Base-by-base conservation (phyloP, 1,140 invertebrate genomes). In the Popillia japonica region DNA sequence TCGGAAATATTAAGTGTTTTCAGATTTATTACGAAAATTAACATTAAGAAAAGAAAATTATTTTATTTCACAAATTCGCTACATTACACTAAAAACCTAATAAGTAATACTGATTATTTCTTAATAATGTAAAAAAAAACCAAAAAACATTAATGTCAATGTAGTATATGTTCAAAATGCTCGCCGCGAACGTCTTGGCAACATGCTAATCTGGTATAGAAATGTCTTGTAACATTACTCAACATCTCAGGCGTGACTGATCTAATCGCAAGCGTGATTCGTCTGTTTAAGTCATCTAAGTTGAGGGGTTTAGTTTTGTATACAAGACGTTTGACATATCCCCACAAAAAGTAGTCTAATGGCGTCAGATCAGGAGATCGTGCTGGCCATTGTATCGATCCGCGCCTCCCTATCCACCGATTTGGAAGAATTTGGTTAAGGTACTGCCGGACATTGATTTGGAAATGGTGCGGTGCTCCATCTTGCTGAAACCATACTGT, bases 401-500 rank as follows among this genome's bases (percentile, higher is more conserved):
- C 40, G 77, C 40, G 64, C 27, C 41, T 76, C 4, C 72, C 68
- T 48, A 80, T 80, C 78, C 75, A 82, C 41, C 72, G 73, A 77
- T 81, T 77, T 77, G 75, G 75, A 78, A 79, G 78, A 41, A 48
- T 72, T 78, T 55, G 61, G 59, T 79, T 78, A n/a, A 73, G 44
- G 68, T 55, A 78, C 23, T 80, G 48, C 41, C 48, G 44, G 14
- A 79, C 75, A 77, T 75, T 78, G 40, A 76, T 78, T 78, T 40
- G 42, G 59, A 55, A 76, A 79, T 79, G 64, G 10, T 78, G 74
- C 42, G 75, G 55, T 77, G 73, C 77, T 80, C 76, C 76, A 79
- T 82, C 78, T 72, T 77, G 77, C 27, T 81, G 79, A 80, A 81
- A 81, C 48, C 55, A 77, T 78, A 78, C 74, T 34, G 78, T 77